Evolutionary conservation across 1,140 invertebrate genomes (phyloP), one percentile per base, ranked within the genome.

Genomic region (Prorops nasuta): DNA sequence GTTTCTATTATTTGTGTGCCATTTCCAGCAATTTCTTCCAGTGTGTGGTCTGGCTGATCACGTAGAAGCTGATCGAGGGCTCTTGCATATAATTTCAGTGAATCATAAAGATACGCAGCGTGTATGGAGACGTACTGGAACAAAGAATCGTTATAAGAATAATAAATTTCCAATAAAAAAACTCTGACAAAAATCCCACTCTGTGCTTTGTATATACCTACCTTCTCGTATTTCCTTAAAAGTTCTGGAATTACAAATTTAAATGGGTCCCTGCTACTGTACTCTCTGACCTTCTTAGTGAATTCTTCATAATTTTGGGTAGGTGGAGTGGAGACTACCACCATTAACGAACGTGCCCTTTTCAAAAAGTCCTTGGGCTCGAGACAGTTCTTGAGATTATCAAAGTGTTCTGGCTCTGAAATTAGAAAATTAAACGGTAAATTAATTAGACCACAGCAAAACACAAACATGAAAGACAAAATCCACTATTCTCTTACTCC

Each of bases 71-170:
- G 80, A 58, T 94, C 81, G 34, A 98, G 78, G 1, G 94, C 92
- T 52, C 80, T 81, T 1, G 94, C 93, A 70, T 98, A 99, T 1
- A 98, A 72, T 64, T 87, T 87, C 1, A 98, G 89, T 1, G 95
- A 93, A 78, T 98, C 96, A 72, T 97, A 98, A 31, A 98, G 78
- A 77, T 98, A 96, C 1, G 94, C 91, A 10, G 96, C 96, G 70
- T 95, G 94, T 42, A 97, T 89, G 8, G 94, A 89, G 7, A 97
- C 86, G 74, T 92, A 90, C 84, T 89, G 24, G 10, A 28, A 28
- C 24, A 10, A 14, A 53, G 9, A 18, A 52, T 42, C n/a, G 22
- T 19, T 7, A 32, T 14, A 10, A 22, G 15, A 21, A 34, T 6
- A 47, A 54, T 46, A 44, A 36, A 21, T 35, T 32, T 21, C 10